Conservation (phyloP, 1,140 invertebrate species). For the Drosophila nannoptera region DNA sequence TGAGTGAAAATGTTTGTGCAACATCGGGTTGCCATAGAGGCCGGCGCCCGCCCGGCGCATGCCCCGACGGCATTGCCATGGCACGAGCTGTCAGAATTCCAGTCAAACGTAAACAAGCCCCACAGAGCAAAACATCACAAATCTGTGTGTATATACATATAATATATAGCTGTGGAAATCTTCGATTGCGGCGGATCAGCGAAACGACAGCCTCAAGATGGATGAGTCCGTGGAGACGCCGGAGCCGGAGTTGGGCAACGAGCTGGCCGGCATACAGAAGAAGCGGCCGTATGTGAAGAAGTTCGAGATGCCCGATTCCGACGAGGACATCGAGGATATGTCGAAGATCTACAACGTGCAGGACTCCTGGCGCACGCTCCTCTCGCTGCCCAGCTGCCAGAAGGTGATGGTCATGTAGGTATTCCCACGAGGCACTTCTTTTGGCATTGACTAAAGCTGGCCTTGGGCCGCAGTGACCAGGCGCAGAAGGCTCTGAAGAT, state of each 20-base stretch:
- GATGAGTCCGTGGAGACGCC: constrained; percentile 4
- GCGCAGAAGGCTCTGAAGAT: constrained; percentile 80
- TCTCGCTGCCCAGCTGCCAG: constrained; percentile 55
- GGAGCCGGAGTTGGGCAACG: constrained; percentile 2
- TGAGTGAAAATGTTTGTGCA: constrained; percentile 67
- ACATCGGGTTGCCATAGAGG: constrained; percentile 43
- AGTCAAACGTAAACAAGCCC: not conserved
- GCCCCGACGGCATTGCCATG: constrained; percentile 56
- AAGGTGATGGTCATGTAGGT: constrained; percentile 71
- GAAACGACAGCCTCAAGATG: constrained; percentile 15
- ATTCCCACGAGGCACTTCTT: no score
- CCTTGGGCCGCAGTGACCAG: constrained; percentile 22
- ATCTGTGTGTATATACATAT: no score
- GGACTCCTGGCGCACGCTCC: constrained; percentile 66
- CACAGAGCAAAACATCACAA: not conserved
- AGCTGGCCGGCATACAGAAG: not conserved
- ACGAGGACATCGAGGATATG: constrained; percentile 51
- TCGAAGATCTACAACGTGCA: constrained; percentile 52
- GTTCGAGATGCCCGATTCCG: constrained; percentile 56
- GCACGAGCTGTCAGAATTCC: constrained; percentile 1
- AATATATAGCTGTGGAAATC: no score
- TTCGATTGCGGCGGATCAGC: not conserved
- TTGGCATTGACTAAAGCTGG: no score
- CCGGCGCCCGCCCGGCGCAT: constrained; percentile 34
- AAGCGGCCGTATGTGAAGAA: constrained; percentile 52